phyloP scores from a whole-genome alignment of 2,888 invertebrate genomes.

The Branchipolynoe longqiensis region DNA sequence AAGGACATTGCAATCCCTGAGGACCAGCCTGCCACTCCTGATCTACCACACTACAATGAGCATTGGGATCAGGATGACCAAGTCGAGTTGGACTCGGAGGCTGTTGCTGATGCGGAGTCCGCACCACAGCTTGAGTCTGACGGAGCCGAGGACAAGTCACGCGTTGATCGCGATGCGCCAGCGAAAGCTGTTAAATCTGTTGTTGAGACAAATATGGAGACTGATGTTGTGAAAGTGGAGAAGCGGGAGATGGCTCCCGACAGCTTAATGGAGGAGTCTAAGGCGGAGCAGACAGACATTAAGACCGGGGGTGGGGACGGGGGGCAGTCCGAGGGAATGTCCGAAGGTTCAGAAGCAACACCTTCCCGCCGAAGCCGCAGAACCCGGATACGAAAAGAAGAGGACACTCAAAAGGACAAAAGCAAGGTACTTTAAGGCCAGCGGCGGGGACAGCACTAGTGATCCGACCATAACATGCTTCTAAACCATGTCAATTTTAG shows the following conservation, averaged over 20 bases:
- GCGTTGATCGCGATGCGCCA: too few relatives aligned
- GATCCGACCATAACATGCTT: conserved; percentile 10
- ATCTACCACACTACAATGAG: too few relatives aligned
- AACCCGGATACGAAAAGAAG: conserved; percentile 29
- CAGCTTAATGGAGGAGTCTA: not conserved
- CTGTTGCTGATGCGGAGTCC: too few relatives aligned
- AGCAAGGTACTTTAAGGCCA: conserved; percentile 44
- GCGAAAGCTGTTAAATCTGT: too few relatives aligned
- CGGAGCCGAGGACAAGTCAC: too few relatives aligned
- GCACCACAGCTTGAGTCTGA: too few relatives aligned
- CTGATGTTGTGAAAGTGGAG: not conserved
- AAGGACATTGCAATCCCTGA: not conserved
- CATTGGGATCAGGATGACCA: too few relatives aligned
- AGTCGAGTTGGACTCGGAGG: not conserved
- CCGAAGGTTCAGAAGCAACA: too few relatives aligned
- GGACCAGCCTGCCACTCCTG: too few relatives aligned
- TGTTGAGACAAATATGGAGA: too few relatives aligned
- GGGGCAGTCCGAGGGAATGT: not conserved
- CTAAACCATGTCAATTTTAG: conserved; percentile 4
- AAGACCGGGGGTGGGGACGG: too few relatives aligned
- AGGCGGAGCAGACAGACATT: not conserved
- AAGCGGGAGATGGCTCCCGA: not conserved
- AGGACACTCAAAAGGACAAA: conserved; percentile 45
- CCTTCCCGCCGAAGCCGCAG: conserved; percentile 11
- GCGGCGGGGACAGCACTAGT: conserved; percentile 52